Evolutionary conservation across 2,797 vertebrate genomes (phyloP).

Genomic region (Neoniphon sammara): DNA sequence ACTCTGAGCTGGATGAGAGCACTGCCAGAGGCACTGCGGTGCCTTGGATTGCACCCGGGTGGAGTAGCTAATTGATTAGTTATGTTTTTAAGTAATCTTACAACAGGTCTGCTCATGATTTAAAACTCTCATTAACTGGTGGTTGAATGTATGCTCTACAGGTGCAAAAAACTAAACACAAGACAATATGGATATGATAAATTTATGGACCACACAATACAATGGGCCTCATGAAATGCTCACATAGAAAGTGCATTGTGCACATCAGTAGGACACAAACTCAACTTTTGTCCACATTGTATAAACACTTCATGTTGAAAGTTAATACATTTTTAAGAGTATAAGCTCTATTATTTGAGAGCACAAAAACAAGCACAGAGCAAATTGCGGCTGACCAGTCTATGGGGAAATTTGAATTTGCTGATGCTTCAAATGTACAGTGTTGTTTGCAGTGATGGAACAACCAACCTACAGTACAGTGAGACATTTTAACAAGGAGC

Average conservation of each 20-base stretch:
- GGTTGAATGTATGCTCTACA: constrained; percentile 29
- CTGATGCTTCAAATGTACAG: constrained; percentile 33
- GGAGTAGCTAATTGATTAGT: constrained; percentile 63
- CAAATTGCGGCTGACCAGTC: constrained; percentile 23
- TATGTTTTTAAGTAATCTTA: constrained; percentile 35
- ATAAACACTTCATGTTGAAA: constrained; percentile 6
- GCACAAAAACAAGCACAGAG: background rate
- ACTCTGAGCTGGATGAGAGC: constrained; percentile 34
- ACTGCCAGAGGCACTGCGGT: constrained; percentile 56
- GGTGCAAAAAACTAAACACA: constrained; percentile 29
- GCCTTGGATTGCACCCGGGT: constrained; percentile 48
- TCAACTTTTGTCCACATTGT: background rate
- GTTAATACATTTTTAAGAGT: constrained; percentile 1
- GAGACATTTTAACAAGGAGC: constrained; percentile 61
- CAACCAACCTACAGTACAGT: constrained; percentile 34
- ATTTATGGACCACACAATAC: constrained; percentile 17
- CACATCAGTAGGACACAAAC: constrained; percentile 15
- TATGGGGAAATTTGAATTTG: constrained; percentile 36
- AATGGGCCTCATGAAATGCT: constrained; percentile 36
- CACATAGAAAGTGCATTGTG: constrained; percentile 2
- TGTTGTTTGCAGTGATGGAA: constrained; percentile 41
- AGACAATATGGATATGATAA: constrained; percentile 38
- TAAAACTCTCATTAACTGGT: constrained; percentile 55
- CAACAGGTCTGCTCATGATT: constrained; percentile 46
- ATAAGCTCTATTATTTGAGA: background rate